Evolutionary conservation across 2,888 invertebrate species (phyloP), one percentile per base, ranked within the genome.

Genomic region (Ecdyonurus torrentis): DNA sequence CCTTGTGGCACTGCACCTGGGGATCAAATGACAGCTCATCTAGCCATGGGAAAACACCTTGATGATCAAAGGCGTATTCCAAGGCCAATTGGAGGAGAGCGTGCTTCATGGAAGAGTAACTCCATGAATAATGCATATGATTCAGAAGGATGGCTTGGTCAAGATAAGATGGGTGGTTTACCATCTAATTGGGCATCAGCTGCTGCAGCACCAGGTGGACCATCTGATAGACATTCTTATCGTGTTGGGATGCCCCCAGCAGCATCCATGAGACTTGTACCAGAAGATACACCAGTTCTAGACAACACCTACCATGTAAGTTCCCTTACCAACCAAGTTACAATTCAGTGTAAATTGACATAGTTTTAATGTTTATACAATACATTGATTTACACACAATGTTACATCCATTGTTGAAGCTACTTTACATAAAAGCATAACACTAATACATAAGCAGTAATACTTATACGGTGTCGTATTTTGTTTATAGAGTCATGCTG

Each of bases 41-140:
- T 52, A 2, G 53, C 60, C 60, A 60, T 37, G 37, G 37, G 37
- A 5, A 37, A 37, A 15, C 37, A 37, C n/a, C n/a, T 37, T 19
- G 63, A 63, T n/a, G 63, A 63, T 24, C 23, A 59, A 18, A 83
- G 86, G 74, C 76, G 78, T 59, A 84, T 86, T 59, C 71, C 70
- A 3, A 78, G 86, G 2, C 90, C 91, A 61, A 91, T 91, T 72
- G 91, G 91, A 67, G 90, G 89, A 0, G 91, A 90, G 76, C 81
- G 91, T 69, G 84, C 85, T 52, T 64, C 63, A 25, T 83, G 86
- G 81, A 86, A 86, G 72, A 81, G 77, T 70, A 64, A 61, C 52
- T 61, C 60, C 2, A 60, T 60, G 25, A 37, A 37, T 10, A 25
- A 25, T 2, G 19, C 19, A 3, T 23, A 24, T 15, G 20, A 24